Conservation (phyloP, 2,888 invertebrate species). For the Aplocera efformata region DNA sequence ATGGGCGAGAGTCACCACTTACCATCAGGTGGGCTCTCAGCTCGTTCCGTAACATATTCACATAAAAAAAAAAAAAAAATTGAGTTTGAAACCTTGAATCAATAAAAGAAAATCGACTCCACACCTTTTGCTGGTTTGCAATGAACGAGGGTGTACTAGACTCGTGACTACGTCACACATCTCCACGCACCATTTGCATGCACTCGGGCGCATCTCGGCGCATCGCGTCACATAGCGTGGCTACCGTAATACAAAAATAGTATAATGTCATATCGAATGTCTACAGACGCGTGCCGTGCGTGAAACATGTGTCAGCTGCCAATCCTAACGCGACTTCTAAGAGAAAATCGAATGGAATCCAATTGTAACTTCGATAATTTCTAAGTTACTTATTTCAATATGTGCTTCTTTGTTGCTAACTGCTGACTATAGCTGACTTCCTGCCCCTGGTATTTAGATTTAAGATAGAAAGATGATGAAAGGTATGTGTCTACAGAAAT, state of each 20-base stretch:
- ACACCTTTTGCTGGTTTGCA: slow-evolving; percentile 32
- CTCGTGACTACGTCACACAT: slow-evolving; percentile 60
- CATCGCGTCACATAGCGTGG: slow-evolving; percentile 51
- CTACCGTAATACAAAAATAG: slow-evolving; percentile 64
- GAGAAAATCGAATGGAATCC: background rate
- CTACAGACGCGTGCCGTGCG: slow-evolving; percentile 28
- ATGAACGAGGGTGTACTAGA: slow-evolving; percentile 56
- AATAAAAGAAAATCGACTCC: slow-evolving; percentile 36
- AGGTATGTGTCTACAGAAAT: too few species aligned
- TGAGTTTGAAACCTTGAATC: too few species aligned
- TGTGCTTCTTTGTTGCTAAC: too few species aligned
- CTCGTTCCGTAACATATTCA: too few species aligned
- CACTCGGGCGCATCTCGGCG: slow-evolving; percentile 67
- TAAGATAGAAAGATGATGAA: too few species aligned
- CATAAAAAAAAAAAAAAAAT: too few species aligned
- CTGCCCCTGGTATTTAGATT: too few species aligned
- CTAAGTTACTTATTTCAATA: too few species aligned
- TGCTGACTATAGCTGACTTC: too few species aligned
- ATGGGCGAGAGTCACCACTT: too few species aligned
- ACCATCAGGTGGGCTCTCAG: too few species aligned
- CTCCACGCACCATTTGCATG: slow-evolving; percentile 76
- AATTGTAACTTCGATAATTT: too few species aligned
- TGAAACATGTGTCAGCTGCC: slow-evolving; percentile 26
- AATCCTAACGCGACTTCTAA: slow-evolving; percentile 18
- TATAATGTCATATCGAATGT: slow-evolving; percentile 74